phyloP scores from a whole-genome alignment of 2,113 vertebrate species.

The Pollachius pollachius region DNA sequence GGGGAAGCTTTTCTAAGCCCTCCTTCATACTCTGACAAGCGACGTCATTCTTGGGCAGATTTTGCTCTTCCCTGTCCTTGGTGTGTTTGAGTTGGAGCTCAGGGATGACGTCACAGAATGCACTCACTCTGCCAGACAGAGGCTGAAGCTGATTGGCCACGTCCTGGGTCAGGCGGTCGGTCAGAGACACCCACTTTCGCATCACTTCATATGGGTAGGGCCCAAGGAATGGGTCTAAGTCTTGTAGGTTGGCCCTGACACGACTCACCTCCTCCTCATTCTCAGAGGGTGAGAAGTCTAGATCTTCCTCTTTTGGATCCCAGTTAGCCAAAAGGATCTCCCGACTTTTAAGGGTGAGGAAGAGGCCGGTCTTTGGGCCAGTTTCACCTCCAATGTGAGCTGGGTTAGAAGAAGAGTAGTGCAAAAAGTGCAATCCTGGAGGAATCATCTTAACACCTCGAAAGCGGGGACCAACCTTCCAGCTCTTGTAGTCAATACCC shows the following conservation, averaged over 20 bases:
- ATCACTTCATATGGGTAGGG: constrained; percentile 88
- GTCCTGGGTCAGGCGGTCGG: constrained; percentile 78
- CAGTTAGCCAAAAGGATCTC: constrained; percentile 82
- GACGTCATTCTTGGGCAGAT: constrained; percentile 75
- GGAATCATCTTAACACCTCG: constrained; percentile 96
- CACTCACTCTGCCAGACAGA: constrained; percentile 80
- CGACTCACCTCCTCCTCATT: constrained; percentile 76
- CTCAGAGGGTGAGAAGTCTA: constrained; percentile 75
- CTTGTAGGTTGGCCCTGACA: constrained; percentile 74
- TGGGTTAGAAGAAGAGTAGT: constrained; percentile 79
- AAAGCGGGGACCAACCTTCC: constrained; percentile 90
- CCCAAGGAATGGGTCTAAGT: constrained; percentile 85
- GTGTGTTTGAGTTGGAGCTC: constrained; percentile 76
- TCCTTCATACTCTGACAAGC: constrained; percentile 89
- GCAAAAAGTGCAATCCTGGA: constrained; percentile 90
- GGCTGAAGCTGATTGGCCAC: constrained; percentile 79
- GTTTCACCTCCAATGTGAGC: constrained; percentile 69
- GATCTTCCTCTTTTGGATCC: constrained; percentile 78
- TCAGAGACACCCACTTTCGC: constrained; percentile 92
- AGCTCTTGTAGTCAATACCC: constrained; percentile 90
- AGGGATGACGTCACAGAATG: constrained; percentile 88
- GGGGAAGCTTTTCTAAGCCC: constrained; percentile 85
- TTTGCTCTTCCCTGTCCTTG: constrained; percentile 79
- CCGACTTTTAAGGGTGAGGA: constrained; percentile 80
- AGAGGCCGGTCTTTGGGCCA: constrained; percentile 85